A percentile compares a stretch with the other conserved stretches of the same genome.
Conservation (phyloP, 2,113 vertebrate species). For the Eptesicus fuscus region DNA sequence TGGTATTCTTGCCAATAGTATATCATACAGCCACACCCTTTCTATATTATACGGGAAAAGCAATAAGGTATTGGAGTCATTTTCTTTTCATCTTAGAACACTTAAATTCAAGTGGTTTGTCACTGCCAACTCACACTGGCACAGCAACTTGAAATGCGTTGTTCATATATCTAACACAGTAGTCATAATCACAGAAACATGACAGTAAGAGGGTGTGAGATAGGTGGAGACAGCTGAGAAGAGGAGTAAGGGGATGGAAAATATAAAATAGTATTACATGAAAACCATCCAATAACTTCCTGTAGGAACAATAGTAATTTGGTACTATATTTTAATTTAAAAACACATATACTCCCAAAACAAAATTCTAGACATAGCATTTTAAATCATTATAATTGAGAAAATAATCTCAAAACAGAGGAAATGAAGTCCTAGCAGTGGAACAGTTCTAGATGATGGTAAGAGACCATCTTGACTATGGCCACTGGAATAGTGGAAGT, state of each 20-base stretch:
- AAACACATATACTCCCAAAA: not conserved
- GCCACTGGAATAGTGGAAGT: not conserved
- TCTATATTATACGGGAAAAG: not conserved
- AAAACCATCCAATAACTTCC: not conserved
- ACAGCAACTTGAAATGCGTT: not conserved
- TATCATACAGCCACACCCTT: not conserved
- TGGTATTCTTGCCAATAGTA: not conserved
- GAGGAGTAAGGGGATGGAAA: not conserved
- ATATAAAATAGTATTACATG: not conserved
- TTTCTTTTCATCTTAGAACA: not conserved
- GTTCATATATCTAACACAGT: not conserved
- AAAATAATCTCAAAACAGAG: slow-evolving; percentile 1
- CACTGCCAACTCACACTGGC: not conserved
- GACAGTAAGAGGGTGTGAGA: not conserved
- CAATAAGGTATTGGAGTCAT: not conserved
- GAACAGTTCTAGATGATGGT: not conserved
- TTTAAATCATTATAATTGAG: not conserved
- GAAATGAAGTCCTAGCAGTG: not conserved
- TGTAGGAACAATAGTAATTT: not conserved
- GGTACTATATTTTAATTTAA: slow-evolving; percentile 23
- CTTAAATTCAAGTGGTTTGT: not conserved
- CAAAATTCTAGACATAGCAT: not conserved
- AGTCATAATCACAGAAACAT: not conserved
- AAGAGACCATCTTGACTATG: not conserved
- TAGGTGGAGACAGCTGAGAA: not conserved